phyloP scores from a whole-genome alignment of 2,888 invertebrate species.

The Platycnemis pennipes region DNA sequence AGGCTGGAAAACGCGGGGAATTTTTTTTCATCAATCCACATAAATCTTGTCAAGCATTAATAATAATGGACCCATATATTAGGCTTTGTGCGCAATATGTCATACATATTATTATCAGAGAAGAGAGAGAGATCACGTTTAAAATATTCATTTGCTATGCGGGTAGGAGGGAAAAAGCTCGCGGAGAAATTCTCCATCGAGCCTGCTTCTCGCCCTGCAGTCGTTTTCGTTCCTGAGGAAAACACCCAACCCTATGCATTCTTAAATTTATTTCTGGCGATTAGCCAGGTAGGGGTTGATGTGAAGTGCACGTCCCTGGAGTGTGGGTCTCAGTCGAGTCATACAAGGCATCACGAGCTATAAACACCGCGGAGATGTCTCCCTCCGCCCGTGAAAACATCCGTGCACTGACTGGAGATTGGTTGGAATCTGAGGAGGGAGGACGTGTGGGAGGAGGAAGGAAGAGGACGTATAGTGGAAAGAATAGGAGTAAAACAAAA shows the following conservation, averaged over 20 bases:
- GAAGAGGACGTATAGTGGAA: background rate
- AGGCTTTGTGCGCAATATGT: background rate
- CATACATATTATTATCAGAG: background rate
- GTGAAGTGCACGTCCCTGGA: background rate
- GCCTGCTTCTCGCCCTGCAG: background rate
- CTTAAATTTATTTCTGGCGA: background rate
- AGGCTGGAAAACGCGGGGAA: background rate
- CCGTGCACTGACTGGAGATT: background rate
- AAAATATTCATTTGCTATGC: background rate
- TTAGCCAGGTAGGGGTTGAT: background rate
- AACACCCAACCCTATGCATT: background rate
- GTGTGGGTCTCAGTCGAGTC: background rate
- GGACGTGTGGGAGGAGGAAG: background rate
- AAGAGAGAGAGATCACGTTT: background rate
- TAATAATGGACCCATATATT: background rate
- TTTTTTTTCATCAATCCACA: background rate
- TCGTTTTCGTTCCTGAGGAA: background rate
- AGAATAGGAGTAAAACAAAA: background rate
- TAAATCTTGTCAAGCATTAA: background rate
- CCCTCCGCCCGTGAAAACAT: background rate
- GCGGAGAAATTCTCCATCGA: background rate
- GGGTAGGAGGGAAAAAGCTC: background rate
- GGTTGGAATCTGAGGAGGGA: background rate
- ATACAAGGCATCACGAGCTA: background rate
- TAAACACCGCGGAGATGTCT: constrained; percentile 26